Percentiles rank a stretch among this genome's conserved stretches.
Conservation (phyloP, 2,113 vertebrate species). For the Heliornis fulica region DNA sequence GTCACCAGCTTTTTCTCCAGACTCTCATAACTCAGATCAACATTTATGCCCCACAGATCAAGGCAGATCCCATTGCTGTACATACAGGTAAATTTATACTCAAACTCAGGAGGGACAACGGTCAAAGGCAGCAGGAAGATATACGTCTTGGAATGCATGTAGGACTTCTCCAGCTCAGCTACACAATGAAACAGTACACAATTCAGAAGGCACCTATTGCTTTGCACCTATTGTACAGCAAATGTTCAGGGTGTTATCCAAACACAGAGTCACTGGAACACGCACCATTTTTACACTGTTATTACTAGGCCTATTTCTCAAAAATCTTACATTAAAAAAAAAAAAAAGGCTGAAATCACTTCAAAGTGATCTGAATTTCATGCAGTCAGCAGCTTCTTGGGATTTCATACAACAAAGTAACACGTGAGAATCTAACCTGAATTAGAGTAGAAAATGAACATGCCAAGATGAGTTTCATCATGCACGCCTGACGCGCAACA, state of each 20-base stretch:
- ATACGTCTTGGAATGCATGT: fast-evolving
- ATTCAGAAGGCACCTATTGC: background rate
- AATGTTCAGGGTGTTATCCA: background rate
- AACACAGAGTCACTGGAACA: background rate
- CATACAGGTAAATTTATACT: background rate
- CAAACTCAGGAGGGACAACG: background rate
- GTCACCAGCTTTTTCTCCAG: background rate
- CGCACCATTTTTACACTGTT: background rate
- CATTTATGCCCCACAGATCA: background rate
- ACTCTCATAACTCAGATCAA: background rate
- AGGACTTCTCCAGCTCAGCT: background rate
- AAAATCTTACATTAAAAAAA: background rate
- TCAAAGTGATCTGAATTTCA: background rate
- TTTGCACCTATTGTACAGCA: background rate
- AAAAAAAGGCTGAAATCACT: background rate
- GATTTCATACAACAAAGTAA: background rate
- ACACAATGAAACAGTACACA: background rate
- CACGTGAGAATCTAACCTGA: background rate
- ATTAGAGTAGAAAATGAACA: slow-evolving; percentile 1
- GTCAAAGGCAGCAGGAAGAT: background rate
- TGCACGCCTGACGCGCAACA: background rate
- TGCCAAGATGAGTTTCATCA: background rate
- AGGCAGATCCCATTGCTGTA: background rate
- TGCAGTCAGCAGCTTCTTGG: background rate
- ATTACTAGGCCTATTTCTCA: background rate